Base-by-base conservation (phyloP, 2,888 invertebrate species). In the Lathronympha strigana region DNA sequence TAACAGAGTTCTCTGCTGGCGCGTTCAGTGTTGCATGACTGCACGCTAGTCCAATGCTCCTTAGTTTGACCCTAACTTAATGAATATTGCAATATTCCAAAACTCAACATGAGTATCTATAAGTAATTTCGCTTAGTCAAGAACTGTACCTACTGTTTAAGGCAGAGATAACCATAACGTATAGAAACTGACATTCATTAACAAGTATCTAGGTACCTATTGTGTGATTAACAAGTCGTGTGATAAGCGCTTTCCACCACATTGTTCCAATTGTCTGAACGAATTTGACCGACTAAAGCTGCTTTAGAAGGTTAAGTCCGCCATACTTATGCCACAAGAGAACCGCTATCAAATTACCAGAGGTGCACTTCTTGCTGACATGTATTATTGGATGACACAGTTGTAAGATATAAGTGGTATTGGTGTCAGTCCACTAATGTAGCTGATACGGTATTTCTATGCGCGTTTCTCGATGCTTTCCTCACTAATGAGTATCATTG, bases 401-500 rank as follows among this genome's bases (percentile, higher is more conserved):
- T 45, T 64, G 11, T 31, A 45, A 45, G 58, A 51, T 50, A 45
- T 33, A 57, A 31, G 28, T 31, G 43, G 25, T 51, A 64, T 51
- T 19, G 45, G 58, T 45, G 63, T 58, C 51, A 51, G 17, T 51
- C 50, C 23, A 19, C 36, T 21, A 50, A 57, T 57, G 21, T 49
- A 40, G 49, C 50, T 49, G 49, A 63, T 63, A 50, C 43, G 63
- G 57, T 51, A 23, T 45, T 51, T 60, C 58, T 25, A 47, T 9
- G 61, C 51, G 68, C 66, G 66, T 68, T 69, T 71, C 69, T 71
- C 72, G 71, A 73, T 71, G 71, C 74, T 64, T 71, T 74, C 75
- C 66, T 74, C 74, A 71, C 76, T 79, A 80, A 85, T 83, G 76
- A 79, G 73, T 78, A 79, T 77, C 81, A 84, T 81, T 82, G 77